phyloP scores from a whole-genome alignment of 92 coral and sea anemone genomes.

The Pocillopora meandrina region DNA sequence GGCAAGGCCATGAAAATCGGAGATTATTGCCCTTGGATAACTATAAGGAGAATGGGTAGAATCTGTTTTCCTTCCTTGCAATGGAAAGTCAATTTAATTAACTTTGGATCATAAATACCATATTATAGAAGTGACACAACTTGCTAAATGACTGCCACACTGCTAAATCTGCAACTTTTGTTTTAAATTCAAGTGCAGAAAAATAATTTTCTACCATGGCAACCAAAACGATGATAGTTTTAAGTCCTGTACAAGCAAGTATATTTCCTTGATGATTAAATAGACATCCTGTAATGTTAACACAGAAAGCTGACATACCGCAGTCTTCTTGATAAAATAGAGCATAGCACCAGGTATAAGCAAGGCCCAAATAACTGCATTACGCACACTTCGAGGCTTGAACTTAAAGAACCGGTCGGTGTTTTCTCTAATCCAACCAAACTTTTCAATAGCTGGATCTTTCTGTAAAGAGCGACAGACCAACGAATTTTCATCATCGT shows the following conservation, averaged over 20 bases:
- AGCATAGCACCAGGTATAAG: constrained; percentile 76
- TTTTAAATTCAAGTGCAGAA: no score
- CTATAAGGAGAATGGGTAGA: no score
- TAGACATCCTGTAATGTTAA: not conserved
- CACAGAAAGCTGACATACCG: constrained; percentile 30
- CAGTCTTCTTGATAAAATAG: constrained; percentile 52
- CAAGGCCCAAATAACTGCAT: constrained; percentile 55
- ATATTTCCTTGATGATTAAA: not conserved
- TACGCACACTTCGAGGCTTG: constrained; percentile 78
- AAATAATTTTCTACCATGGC: no score
- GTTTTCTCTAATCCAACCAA: constrained; percentile 91
- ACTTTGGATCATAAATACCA: no score
- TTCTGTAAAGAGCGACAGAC: constrained; percentile 44
- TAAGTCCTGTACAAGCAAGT: not conserved
- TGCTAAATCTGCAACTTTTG: no score
- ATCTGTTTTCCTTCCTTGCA: no score
- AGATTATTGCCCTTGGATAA: no score
- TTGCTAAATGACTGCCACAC: no score
- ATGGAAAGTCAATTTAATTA: no score
- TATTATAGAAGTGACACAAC: no score
- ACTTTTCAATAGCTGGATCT: constrained; percentile 87
- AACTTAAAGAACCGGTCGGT: constrained; percentile 76
- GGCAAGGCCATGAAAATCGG: no score
- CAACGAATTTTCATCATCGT: not conserved
- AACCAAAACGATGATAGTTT: no score